phyloP scores from a whole-genome alignment of 2,113 vertebrate species.

The Lamprotornis superbus region DNA sequence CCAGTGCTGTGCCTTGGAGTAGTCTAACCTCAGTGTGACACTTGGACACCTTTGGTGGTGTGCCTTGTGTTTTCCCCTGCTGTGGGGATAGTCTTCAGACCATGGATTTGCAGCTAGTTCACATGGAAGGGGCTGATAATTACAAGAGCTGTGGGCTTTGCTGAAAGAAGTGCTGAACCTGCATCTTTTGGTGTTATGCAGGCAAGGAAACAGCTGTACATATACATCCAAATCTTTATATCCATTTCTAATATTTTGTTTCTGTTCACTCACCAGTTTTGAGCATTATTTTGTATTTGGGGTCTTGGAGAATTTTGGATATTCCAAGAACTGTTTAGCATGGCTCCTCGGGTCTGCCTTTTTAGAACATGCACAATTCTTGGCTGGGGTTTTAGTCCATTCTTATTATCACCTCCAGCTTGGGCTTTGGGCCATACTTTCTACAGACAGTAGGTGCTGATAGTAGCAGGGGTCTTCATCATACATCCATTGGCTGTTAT shows the following conservation, averaged over 20 bases:
- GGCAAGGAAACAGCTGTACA: not conserved
- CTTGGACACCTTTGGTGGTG: too few relatives aligned
- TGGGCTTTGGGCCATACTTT: too few relatives aligned
- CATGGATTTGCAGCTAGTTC: not conserved
- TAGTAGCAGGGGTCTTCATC: too few relatives aligned
- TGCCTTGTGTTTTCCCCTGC: not conserved
- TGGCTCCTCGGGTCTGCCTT: too few relatives aligned
- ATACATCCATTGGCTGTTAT: too few relatives aligned
- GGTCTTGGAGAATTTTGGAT: not conserved
- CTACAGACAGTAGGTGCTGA: too few relatives aligned
- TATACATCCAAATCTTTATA: accelerated
- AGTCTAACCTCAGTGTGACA: not conserved
- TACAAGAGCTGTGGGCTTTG: not conserved
- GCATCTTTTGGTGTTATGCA: accelerated
- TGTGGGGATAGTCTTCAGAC: not conserved
- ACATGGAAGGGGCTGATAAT: not conserved
- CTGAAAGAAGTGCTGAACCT: not conserved
- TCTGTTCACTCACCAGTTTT: not conserved
- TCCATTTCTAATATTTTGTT: not conserved
- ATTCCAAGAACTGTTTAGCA: too few relatives aligned
- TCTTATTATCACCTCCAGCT: too few relatives aligned
- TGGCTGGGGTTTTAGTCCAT: too few relatives aligned
- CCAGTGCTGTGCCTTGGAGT: not conserved
- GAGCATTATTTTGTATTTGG: not conserved
- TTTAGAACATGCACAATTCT: too few relatives aligned